A percentile compares a stretch with the other conserved stretches of the same genome.
These are phyloP conservation scores for Myotis myotis DNA, from an alignment of 2,797 vertebrate species.

Conservation along the genomic window DNA sequence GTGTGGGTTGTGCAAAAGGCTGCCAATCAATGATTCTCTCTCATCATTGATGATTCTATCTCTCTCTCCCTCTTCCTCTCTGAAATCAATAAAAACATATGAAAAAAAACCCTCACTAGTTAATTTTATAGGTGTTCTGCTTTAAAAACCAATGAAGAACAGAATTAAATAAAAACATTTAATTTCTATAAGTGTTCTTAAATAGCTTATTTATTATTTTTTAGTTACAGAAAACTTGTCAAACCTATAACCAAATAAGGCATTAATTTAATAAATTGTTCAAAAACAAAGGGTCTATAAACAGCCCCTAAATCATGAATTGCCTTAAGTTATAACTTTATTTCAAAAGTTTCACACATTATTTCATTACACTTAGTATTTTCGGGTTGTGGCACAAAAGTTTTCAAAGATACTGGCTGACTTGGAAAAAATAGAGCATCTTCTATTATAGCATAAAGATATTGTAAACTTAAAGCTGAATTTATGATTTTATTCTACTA, in stretches of 20 bases:
- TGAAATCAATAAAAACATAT: too few species aligned
- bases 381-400: background rate
- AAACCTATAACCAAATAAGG: background rate
- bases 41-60: too few species aligned
- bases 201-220: background rate
- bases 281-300: conserved; percentile 45
- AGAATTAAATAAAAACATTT: conserved; percentile 44
- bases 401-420: background rate
- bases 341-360: conserved; percentile 41
- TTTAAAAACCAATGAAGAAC: background rate
- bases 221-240: conserved; percentile 18
- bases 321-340: conserved; percentile 3
- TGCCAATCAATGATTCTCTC: too few species aligned
- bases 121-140: conserved; percentile 24
- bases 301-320: background rate
- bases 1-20: too few species aligned
- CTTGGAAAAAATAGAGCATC: conserved; percentile 1
- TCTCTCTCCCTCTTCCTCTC: too few species aligned
- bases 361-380: conserved; percentile 48
- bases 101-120: background rate
- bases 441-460: background rate
- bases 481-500: background rate
- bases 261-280: conserved; percentile 8
- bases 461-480: conserved; percentile 10
- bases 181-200: conserved; percentile 26